These are phyloP conservation scores for Saxidomus purpurata DNA, from an alignment of 1,140 invertebrate genomes.

Conservation along the genomic window DNA sequence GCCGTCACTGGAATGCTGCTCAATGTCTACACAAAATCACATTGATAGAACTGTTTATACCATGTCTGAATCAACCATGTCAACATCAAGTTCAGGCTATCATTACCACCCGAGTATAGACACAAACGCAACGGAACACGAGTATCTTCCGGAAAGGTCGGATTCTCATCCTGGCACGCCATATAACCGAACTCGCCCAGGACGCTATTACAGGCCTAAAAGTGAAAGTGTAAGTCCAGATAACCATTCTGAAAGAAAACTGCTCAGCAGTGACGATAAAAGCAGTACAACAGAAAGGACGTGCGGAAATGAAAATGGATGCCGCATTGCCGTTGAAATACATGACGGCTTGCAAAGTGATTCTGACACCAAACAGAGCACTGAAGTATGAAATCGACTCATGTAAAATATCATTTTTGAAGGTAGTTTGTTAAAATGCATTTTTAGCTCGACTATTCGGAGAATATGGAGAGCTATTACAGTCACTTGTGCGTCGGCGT, in stretches of 20 bases:
- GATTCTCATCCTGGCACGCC: constrained; percentile 49
- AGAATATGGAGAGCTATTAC: too few species aligned
- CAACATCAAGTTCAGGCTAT: constrained; percentile 86
- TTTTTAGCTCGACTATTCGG: too few species aligned
- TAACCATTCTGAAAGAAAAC: constrained; percentile 47
- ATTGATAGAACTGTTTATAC: constrained; percentile 87
- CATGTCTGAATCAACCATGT: constrained; percentile 87
- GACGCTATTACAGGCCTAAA: constrained; percentile 41
- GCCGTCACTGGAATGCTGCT: constrained; percentile 84
- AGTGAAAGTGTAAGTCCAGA: constrained; percentile 59
- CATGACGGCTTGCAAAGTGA: not conserved
- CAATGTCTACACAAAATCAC: constrained; percentile 77
- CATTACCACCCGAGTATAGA: constrained; percentile 72
- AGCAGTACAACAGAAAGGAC: constrained; percentile 6
- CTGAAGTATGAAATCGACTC: constrained; percentile 8
- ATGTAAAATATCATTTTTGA: not conserved
- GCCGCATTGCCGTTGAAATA: constrained; percentile 4
- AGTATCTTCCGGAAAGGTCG: constrained; percentile 46
- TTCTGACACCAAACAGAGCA: constrained; percentile 47
- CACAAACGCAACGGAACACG: constrained; percentile 61
- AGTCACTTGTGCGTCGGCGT: too few species aligned
- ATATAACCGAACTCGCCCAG: constrained; percentile 55
- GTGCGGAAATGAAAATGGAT: not conserved
- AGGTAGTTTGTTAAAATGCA: too few species aligned
- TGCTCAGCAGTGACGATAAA: constrained; percentile 55